Evolutionary conservation across 2,113 vertebrate species (phyloP).

Genomic region (Fregata magnificens): DNA sequence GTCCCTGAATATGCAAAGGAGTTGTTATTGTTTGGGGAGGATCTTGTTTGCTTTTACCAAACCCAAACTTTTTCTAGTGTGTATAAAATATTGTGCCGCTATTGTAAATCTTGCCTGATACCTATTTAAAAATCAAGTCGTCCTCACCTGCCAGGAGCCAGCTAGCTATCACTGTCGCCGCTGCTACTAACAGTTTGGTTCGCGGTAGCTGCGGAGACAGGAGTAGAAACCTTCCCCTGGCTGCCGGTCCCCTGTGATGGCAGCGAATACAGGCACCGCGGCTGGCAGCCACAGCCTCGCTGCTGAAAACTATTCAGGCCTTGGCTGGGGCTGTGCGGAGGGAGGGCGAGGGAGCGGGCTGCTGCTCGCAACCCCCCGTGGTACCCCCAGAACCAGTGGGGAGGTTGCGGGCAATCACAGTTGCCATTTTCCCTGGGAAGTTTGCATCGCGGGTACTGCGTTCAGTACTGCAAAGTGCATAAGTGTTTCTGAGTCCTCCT

Average conservation of each 20-base stretch:
- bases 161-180: accelerated
- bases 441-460: accelerated
- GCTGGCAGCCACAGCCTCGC: neutral
- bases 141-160: neutral
- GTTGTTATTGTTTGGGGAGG: neutral
- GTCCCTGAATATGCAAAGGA: neutral
- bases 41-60: neutral
- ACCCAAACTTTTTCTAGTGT: neutral
- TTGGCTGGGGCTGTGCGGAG: no score
- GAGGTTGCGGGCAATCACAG: accelerated
- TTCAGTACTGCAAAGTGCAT: neutral
- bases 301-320: neutral
- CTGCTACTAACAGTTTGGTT: neutral
- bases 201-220: neutral
- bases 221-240: neutral
- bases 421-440: neutral
- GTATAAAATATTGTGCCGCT: accelerated
- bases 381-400: neutral
- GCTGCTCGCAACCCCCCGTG: neutral
- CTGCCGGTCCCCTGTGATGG: accelerated
- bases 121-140: neutral
- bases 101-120: neutral
- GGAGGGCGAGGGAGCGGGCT: accelerated
- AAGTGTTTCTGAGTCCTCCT: accelerated
- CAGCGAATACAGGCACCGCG: neutral